Evolutionary conservation across 2,113 vertebrate species (phyloP).

Genomic region (Antennarius striatus): DNA sequence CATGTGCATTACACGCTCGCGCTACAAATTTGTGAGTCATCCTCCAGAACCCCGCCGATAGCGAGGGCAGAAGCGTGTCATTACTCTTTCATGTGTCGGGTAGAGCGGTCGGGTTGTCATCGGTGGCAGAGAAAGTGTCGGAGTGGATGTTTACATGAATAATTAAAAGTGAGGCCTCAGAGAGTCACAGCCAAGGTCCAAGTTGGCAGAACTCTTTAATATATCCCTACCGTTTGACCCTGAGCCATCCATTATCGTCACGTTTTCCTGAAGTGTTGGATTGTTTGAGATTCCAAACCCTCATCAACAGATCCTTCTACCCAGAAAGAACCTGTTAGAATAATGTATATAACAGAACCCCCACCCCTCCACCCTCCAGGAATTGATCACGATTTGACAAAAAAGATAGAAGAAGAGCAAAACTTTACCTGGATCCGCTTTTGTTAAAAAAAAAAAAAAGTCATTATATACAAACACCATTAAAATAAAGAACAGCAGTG

Average conservation of each 20-base stretch:
- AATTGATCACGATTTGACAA: no score
- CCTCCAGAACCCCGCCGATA: slow-evolving; percentile 44
- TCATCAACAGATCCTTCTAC: not conserved
- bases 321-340: no score
- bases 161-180: slow-evolving; percentile 57
- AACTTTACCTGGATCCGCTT: no score
- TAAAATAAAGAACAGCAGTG: no score
- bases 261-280: slow-evolving; percentile 28
- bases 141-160: slow-evolving; percentile 74
- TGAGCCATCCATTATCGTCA: slow-evolving; percentile 17
- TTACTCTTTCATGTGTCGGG: slow-evolving; percentile 68
- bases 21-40: slow-evolving; percentile 56
- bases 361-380: no score
- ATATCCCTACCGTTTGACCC: slow-evolving; percentile 41
- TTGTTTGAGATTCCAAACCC: slow-evolving; percentile 16
- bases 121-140: slow-evolving; percentile 60
- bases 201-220: slow-evolving; percentile 42
- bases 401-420: no score
- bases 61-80: slow-evolving; percentile 47
- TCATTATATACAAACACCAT: no score
- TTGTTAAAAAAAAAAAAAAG: no score
- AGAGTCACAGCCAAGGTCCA: slow-evolving; percentile 42
- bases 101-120: slow-evolving; percentile 52
- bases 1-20: slow-evolving; percentile 28
- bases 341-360: no score